Base-by-base conservation (phyloP, 2,888 invertebrate genomes). In the Bimastos eiseni region DNA sequence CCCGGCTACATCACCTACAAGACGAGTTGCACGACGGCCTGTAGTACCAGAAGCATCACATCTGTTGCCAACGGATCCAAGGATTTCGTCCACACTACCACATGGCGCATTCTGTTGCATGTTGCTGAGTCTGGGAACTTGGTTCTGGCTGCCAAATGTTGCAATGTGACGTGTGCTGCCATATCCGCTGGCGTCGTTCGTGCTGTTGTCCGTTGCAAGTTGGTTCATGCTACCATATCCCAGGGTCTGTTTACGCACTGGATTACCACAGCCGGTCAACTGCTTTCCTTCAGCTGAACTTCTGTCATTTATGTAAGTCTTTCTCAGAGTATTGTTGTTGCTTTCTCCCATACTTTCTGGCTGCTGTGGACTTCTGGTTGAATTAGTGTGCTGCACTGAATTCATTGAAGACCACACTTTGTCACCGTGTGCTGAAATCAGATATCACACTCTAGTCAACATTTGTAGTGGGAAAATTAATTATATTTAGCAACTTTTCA, bases 271-370 rank as follows among this genome's bases (percentile, higher is more conserved):
- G 70, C n/a, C 13, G 1, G 13, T n/a, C 70, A 70, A n/a, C 70
- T 8, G n/a, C n/a, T 70, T 70, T n/a, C 6, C 70, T n/a, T 70
- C 70, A 30, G 5, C 70, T 70, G 70, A 70, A 70, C n/a, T n/a
- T 30, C 70, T 30, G 70, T n/a, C 70, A n/a, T n/a, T n/a, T 70
- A n/a, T 70, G 13, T 70, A 13, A 30, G n/a, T 70, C 70, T 70
- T 70, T 70, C n/a, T 70, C 70, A 70, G 70, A 70, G 70, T 70
- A 70, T 70, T 70, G 70, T 55, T 55, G 55, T 70, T 70, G 70
- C 70, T 70, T 70, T 70, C 70, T 70, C 70, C n/a, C 11, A 70
- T n/a, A n/a, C n/a, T 70, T 70, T 70, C 70, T 70, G 30, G 70
- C 11, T 70, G 70, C n/a, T 70, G 30, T n/a, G 0, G 30, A 6